Base-by-base conservation (phyloP, 2,113 vertebrate genomes). In the Anarrhichthys ocellatus region DNA sequence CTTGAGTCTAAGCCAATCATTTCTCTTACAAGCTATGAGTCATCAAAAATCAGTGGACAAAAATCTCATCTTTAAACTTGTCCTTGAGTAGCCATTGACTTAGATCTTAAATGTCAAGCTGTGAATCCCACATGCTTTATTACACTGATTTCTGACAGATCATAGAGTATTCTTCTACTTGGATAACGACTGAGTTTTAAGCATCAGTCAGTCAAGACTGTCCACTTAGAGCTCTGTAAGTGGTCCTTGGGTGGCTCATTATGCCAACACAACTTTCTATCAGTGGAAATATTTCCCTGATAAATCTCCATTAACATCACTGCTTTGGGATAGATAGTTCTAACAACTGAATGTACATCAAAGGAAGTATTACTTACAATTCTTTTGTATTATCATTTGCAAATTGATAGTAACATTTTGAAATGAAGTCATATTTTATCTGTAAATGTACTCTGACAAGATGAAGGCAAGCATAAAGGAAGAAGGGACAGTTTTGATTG, bases 221-320 rank as follows among this genome's bases (percentile, higher is more conserved):
- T 85, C 91, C 83, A 83, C 74, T 90, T 87, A 62, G 6, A 66
- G 52, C 52, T 76, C 17, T 83, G 54, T 65, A 76, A 91, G 68
- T 79, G 76, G 56, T 88, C 87, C 82, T 85, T 22, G 24, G 74
- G 78, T 82, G 76, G 56, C 78, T 92, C 76, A 89, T 92, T 92
- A 92, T 52, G 56, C 73, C 70, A 68, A 77, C 81, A 86, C 84
- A 89, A 71, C 78, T 81, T 74, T 89, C 52, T 76, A 88, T 89
- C 76, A 88, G 85, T 67, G 83, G 86, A 50, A 73, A 84, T 62
- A 83, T 89, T 73, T 82, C 61, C 64, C 42, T 77, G 82, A 84
- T 92, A 88, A 90, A 92, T 85, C 84, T 87, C 68, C 83, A 91
- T 87, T 63, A 88, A 64, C 40, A 81, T 76, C 61, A 83, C 79